Base-by-base conservation (phyloP, 2,888 invertebrate species). In the Dichetophora obliterata region DNA sequence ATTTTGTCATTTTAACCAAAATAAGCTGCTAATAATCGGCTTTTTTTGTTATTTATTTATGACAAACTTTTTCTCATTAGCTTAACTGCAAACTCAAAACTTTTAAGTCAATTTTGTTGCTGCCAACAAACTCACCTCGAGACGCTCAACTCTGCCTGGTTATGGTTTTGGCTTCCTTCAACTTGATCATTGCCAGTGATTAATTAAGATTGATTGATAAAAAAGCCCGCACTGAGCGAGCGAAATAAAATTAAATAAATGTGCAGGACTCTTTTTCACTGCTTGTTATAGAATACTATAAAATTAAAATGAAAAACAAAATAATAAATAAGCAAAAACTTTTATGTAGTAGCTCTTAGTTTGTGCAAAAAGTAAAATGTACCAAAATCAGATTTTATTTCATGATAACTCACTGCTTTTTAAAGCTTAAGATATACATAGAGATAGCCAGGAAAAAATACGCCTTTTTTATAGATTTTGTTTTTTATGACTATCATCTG, bases 181-280 rank as follows among this genome's bases (percentile, higher is more conserved):
- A 50, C 50, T 48, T 81, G 86, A 86, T 86, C 86, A 86, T 84
- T 82, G 85, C 82, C 79, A 85, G 83, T 88, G 88, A 88, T 88
- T 88, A 88, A 88, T 88, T 88, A 88, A 88, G 88, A 88, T 88
- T 87, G 88, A 88, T 88, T 88, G 88, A 88, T 88, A 88, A 83
- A 79, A 65, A 68, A 43, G 31, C 14, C 31, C 27, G 16, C 24
- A 61, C 24, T 27, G 61, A 61, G 22, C 63, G 31, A 63, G 22
- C 27, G 5, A 24, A 9, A n/a, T n/a, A 63, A 24, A 68, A 68
- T 50, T 48, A 68, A 68, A 50, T 43, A 68, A 68, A 43, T 68
- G 68, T 68, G 22, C 50, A 68, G 1, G 43, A 50, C 22, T 48
- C 50, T 68, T 68, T n/a, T 50, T 24, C 27, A 31, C 34, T 63